Conservation (phyloP, 2,113 vertebrate species). For the Sialia sialis region DNA sequence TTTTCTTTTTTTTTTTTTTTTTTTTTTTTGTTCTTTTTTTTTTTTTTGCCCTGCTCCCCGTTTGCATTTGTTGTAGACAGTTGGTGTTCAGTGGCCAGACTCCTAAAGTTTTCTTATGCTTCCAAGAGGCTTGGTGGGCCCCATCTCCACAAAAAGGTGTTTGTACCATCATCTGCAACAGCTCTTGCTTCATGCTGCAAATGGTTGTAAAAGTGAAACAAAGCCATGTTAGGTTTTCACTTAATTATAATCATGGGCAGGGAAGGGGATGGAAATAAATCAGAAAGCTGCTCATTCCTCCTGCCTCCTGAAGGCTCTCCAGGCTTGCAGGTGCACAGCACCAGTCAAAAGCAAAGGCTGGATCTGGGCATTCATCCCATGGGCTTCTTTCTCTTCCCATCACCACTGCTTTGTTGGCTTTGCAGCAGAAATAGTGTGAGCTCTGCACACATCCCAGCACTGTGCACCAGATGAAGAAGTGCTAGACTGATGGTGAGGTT, state of each 20-base stretch:
- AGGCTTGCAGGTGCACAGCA: background rate
- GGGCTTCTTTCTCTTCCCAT: background rate
- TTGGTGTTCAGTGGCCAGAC: background rate
- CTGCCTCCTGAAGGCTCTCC: background rate
- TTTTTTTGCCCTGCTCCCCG: fast-evolving
- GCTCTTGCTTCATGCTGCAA: background rate
- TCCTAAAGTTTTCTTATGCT: background rate
- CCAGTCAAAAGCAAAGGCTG: background rate
- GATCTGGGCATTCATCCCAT: fast-evolving
- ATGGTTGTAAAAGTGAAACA: background rate
- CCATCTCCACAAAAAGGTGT: background rate
- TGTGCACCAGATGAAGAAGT: background rate
- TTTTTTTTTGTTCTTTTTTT: fast-evolving
- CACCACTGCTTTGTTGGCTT: background rate
- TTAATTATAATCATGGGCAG: background rate
- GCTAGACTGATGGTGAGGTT: background rate
- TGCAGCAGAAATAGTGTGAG: background rate
- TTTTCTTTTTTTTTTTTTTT: fast-evolving
- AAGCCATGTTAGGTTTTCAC: background rate
- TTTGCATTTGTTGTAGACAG: background rate
- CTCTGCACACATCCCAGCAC: background rate
- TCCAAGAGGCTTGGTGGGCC: background rate
- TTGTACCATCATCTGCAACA: background rate
- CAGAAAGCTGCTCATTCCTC: background rate
- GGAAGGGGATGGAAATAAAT: background rate